Evolutionary conservation across 2,888 invertebrate species (phyloP).

Genomic region (Harpalus rufipes): DNA sequence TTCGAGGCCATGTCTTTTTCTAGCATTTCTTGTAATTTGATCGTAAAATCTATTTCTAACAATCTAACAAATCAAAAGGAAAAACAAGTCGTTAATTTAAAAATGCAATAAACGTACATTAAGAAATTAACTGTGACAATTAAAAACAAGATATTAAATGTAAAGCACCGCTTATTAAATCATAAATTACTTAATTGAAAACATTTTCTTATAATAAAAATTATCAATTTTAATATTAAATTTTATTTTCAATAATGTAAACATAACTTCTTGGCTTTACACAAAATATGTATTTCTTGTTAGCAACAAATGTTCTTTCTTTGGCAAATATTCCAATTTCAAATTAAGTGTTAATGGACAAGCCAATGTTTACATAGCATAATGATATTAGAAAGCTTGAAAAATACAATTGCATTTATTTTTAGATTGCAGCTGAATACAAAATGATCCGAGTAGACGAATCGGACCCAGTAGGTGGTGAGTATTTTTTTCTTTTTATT

Average conservation of each 20-base stretch:
- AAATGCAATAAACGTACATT: slow-evolving; percentile 17
- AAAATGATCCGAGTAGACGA: slow-evolving; percentile 92
- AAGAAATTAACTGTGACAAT: slow-evolving; percentile 13
- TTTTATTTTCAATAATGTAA: background rate
- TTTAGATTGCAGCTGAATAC: slow-evolving; percentile 50
- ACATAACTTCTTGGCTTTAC: background rate
- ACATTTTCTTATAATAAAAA: background rate
- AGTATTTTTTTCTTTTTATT: slow-evolving; percentile 75
- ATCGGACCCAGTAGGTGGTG: slow-evolving; percentile 93
- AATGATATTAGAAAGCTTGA: slow-evolving; percentile 41
- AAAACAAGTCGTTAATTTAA: slow-evolving; percentile 33
- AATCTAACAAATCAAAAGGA: background rate
- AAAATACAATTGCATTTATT: slow-evolving; percentile 55
- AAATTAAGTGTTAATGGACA: slow-evolving; percentile 55
- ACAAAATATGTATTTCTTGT: slow-evolving; percentile 5
- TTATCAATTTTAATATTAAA: background rate
- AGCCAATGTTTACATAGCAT: slow-evolving; percentile 56
- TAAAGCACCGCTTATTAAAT: background rate
- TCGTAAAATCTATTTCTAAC: slow-evolving; percentile 31
- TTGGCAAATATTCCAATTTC: slow-evolving; percentile 38
- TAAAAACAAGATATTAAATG: slow-evolving; percentile 5
- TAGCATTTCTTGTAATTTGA: slow-evolving; percentile 18
- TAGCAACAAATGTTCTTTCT: background rate
- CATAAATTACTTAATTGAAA: background rate
- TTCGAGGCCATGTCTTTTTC: background rate